phyloP scores from a whole-genome alignment of 1,140 invertebrate species.

The Octopus sinensis region DNA sequence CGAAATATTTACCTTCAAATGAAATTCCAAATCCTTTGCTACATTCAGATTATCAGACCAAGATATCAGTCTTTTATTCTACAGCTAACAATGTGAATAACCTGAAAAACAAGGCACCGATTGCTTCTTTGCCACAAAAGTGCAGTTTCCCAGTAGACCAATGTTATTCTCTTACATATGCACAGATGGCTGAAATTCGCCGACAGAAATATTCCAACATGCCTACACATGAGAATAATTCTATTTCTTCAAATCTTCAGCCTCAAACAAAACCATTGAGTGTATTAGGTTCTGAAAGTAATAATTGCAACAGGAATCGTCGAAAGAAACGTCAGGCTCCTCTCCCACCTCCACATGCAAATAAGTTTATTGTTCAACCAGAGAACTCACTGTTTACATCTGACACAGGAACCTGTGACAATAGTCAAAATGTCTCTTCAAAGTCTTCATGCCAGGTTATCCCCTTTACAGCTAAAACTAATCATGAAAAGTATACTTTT shows the following conservation, averaged over 20 bases:
- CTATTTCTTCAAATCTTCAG: neutral
- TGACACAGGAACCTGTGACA: too few relatives aligned
- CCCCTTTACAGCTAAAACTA: too few relatives aligned
- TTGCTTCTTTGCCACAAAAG: neutral
- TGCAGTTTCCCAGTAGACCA: neutral
- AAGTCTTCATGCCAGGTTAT: too few relatives aligned
- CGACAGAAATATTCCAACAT: neutral
- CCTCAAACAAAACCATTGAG: neutral
- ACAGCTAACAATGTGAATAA: too few relatives aligned
- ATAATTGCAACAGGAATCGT: neutral
- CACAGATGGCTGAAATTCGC: neutral
- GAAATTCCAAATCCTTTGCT: neutral
- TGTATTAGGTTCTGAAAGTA: neutral
- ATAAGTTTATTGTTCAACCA: neutral
- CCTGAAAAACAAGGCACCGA: neutral
- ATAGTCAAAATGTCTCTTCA: too few relatives aligned
- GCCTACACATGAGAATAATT: neutral
- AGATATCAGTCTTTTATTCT: neutral
- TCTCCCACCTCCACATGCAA: neutral
- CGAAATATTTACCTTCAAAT: neutral
- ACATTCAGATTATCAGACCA: neutral
- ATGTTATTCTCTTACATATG: neutral
- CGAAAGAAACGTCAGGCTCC: neutral
- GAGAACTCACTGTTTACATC: neutral
- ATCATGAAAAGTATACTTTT: too few relatives aligned